Evolutionary conservation across 2,888 invertebrate genomes (phyloP), one percentile per base, ranked within the genome.

Genomic region (Crioceris asparagi): DNA sequence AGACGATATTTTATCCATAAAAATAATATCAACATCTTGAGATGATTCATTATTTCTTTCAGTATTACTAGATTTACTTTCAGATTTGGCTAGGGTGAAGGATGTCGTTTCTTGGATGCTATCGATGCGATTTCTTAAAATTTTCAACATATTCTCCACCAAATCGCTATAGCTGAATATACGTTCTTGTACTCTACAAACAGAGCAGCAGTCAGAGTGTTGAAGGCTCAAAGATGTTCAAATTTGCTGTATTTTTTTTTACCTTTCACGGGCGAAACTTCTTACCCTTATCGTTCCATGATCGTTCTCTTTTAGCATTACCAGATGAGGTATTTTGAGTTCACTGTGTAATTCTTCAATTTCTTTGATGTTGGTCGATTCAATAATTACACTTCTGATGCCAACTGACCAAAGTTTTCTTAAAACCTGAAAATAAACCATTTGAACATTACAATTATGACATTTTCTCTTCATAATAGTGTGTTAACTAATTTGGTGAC

Each of bases 351-450:
- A 65, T 37, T 75, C 75, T 48, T 76, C 74, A 1, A 79, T 74
- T 43, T 83, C 84, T 54, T 81, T 78, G 3, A 74, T 60, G 29
- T 69, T 72, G 3, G 58, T 53, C 0, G 69, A 67, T 53, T 84
- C 80, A 17, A 79, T 66, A 36, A 77, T 66, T 18, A 72, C 72
- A 14, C 77, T 74, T 40, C 71, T 69, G 36, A 83, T 70, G 1
- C 83, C 84, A 1, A 74, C 71, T 0, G 71, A 65, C 85, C 91
- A 87, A 8, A 91, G 66, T 29, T 79, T 72, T 26, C 66, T 67
- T 42, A 77, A 57, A 10, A 77, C 66, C 61, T 64, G 41, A 29
- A 53, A 53, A 32, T 12, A 36, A 5, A 30, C 12, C n/a, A n/a
- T n/a, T n/a, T n/a, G n/a, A n/a, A n/a, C n/a, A n/a, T n/a, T n/a